Percentiles rank a stretch among this genome's conserved stretches.
Evolutionary conservation across 2,888 invertebrate genomes (phyloP).

Genomic region (Emmelina monodactyla): DNA sequence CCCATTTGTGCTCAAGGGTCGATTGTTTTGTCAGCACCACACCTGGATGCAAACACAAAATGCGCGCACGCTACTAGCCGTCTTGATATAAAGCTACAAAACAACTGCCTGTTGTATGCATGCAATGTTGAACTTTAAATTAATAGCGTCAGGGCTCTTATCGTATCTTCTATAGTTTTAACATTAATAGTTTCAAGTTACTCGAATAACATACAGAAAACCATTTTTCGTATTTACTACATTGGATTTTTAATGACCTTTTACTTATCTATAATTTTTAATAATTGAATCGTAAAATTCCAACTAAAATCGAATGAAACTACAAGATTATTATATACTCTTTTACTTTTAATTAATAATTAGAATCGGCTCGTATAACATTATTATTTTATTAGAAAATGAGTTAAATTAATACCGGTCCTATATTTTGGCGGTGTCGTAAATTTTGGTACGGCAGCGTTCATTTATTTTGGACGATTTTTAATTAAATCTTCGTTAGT

Average conservation of each 20-base stretch:
- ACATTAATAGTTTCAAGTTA: too few relatives aligned
- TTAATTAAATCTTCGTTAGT: constrained; percentile 55
- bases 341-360: constrained; percentile 53
- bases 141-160: too few relatives aligned
- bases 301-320: too few relatives aligned
- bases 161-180: too few relatives aligned
- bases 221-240: too few relatives aligned
- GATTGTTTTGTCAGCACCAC: constrained; percentile 64
- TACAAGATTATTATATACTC: constrained; percentile 34
- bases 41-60: constrained; percentile 55
- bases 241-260: too few relatives aligned
- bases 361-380: constrained; percentile 52
- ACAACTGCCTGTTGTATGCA: too few relatives aligned
- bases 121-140: too few relatives aligned
- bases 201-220: too few relatives aligned
- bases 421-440: constrained; percentile 56
- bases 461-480: constrained; percentile 34
- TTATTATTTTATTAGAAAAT: constrained; percentile 59
- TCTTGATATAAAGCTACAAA: too few relatives aligned
- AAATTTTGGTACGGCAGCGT: constrained; percentile 41
- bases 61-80: constrained; percentile 45
- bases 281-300: too few relatives aligned
- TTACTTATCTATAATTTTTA: too few relatives aligned
- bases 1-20: constrained; percentile 39
- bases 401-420: constrained; percentile 45